Base-by-base conservation (phyloP, 2,797 vertebrate genomes). In the Phoxinus dragarum region DNA sequence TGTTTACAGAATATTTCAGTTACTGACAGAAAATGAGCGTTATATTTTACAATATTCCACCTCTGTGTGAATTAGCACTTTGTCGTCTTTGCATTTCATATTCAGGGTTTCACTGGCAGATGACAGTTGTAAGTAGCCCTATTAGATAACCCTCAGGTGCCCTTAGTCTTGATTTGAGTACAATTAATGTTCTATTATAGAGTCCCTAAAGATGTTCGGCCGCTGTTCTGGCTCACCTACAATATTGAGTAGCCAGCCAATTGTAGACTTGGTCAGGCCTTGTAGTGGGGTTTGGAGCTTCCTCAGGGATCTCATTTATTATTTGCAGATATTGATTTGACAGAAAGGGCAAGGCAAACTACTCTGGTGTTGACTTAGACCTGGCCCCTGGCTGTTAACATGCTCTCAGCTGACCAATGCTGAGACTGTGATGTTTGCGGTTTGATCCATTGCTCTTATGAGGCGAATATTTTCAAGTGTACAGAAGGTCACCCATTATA, bases 281-380 rank as follows among this genome's bases (percentile, higher is more conserved):
- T 95, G 94, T 95, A 95, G 91, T 95, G 94, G 93, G 96, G 95
- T 96, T 97, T 96, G 96, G 95, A 94, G 94, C 91, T 94, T 93
- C 94, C 96, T 97, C 94, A 95, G 95, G 97, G 97, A 98, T 95
- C 96, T 97, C 96, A 97, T 99, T 98, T 98, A 98, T 98, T 99
- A 98, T 99, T 99, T 98, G 97, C 95, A 96, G 97, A 96, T 99
- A 99, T 98, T 96, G 97, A 99, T 99, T 97, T 96, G 96, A 90
- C 95, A 93, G 95, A 93, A 94, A 93, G 93, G 94, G 95, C 94
- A 95, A 96, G 96, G 94, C 94, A 93, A 96, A 92, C 93, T 88
- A 94, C 94, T 95, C 92, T 92, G 92, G 93, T 95, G 94, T 96
- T 94, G 95, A 95, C 94, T 96, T 96, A 96, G 92, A 95, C 91